These are phyloP conservation scores for Galagoides demidoff DNA, from an alignment of 2,797 vertebrate genomes.

Conservation along the genomic window DNA sequence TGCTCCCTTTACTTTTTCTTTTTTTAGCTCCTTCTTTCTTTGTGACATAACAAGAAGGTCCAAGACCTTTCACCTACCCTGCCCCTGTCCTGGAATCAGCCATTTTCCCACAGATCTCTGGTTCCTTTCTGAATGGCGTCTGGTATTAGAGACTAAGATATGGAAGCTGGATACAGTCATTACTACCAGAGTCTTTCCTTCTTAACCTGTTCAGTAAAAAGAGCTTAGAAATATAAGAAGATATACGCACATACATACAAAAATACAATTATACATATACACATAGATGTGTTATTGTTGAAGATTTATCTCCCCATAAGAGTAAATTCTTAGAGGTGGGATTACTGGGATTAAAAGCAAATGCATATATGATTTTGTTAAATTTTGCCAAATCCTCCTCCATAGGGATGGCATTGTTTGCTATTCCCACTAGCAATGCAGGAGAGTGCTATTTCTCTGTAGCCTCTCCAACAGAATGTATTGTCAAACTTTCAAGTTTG, in stretches of 20 bases:
- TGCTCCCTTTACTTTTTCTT: neutral
- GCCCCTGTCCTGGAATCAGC: neutral
- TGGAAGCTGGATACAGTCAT: neutral
- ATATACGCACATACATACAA: neutral
- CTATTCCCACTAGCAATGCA: neutral
- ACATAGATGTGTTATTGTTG: neutral
- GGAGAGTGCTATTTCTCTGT: neutral
- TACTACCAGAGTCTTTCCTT: neutral
- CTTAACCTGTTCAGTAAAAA: neutral
- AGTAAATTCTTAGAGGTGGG: neutral
- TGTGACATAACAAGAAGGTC: neutral
- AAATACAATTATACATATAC: neutral
- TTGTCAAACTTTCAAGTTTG: neutral
- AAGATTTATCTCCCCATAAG: neutral
- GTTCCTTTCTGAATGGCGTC: neutral
- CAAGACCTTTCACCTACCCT: neutral
- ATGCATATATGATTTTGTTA: neutral
- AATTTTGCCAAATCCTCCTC: neutral
- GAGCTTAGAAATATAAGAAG: conserved; percentile 21
- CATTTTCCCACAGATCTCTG: neutral
- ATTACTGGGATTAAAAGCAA: neutral
- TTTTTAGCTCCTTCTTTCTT: neutral
- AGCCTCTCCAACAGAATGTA: neutral
- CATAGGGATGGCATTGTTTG: neutral
- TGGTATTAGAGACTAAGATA: neutral